These are phyloP conservation scores for Atherix ibis DNA, from an alignment of 2,888 invertebrate species.

Conservation along the genomic window DNA sequence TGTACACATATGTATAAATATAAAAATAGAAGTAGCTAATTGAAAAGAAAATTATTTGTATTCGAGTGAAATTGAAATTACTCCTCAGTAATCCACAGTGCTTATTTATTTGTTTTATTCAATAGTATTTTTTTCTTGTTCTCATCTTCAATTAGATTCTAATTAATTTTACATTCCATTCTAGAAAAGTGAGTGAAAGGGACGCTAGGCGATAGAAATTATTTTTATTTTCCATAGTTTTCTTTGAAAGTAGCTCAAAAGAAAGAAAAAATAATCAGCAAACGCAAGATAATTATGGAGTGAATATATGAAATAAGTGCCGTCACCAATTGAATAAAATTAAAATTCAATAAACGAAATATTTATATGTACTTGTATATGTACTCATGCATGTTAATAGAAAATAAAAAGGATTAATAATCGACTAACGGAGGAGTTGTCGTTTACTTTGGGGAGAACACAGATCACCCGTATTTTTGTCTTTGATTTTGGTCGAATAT, in stretches of 20 bases:
- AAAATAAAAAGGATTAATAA: constrained; percentile 4
- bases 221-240: not conserved
- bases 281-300: too few species aligned
- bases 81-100: constrained; percentile 17
- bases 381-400: not conserved
- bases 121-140: not conserved
- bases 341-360: not conserved
- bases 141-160: not conserved
- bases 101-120: constrained; percentile 9
- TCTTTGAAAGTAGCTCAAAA: too few species aligned
- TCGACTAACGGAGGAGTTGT: constrained; percentile 24
- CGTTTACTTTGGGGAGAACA: constrained; percentile 13
- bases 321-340: constrained; percentile 5
- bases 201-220: constrained; percentile 1
- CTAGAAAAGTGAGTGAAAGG: constrained; percentile 2
- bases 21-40: too few species aligned
- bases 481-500: constrained; percentile 4
- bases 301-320: constrained; percentile 2
- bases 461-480: constrained; percentile 9
- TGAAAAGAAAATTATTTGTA: too few species aligned
- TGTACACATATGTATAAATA: too few species aligned
- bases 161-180: not conserved
- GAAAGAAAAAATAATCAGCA: too few species aligned
- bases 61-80: constrained; percentile 17
- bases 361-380: too few species aligned